Evolutionary conservation across 2,113 vertebrate species (phyloP).

Genomic region (Megaceryle maxima): DNA sequence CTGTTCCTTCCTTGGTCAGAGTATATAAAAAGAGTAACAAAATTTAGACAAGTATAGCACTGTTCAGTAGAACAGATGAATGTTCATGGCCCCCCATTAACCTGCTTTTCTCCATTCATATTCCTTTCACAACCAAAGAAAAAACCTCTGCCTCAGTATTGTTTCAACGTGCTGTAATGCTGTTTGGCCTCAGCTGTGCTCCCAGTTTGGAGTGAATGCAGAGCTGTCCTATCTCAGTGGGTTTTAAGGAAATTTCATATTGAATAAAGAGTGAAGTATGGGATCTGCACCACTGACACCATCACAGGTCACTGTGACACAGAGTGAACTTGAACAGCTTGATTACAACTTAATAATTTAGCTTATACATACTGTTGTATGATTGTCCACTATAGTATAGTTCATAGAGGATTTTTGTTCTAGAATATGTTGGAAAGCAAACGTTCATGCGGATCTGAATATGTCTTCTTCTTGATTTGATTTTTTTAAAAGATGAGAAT

Average conservation of each 20-base stretch:
- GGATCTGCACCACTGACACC: background rate
- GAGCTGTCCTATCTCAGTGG: background rate
- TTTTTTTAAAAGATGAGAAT: background rate
- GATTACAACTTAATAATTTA: background rate
- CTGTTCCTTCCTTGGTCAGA: background rate
- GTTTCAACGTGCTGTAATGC: background rate
- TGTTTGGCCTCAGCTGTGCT: background rate
- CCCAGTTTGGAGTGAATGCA: fast-evolving
- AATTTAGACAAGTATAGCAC: background rate
- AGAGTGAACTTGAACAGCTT: background rate
- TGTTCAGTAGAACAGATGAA: background rate
- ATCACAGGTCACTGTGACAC: background rate
- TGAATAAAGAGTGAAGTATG: background rate
- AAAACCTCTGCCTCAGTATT: background rate
- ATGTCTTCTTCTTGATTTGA: background rate
- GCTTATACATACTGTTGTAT: background rate
- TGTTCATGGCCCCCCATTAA: background rate
- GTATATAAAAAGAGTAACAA: background rate
- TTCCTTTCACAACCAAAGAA: background rate
- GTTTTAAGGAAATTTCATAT: background rate
- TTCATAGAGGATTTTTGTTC: background rate
- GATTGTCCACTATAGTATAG: background rate
- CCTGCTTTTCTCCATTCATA: background rate
- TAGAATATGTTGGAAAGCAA: background rate
- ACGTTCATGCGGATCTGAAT: background rate